phyloP scores from a whole-genome alignment of 2,888 invertebrate species.

The Cephus rjabovi region DNA sequence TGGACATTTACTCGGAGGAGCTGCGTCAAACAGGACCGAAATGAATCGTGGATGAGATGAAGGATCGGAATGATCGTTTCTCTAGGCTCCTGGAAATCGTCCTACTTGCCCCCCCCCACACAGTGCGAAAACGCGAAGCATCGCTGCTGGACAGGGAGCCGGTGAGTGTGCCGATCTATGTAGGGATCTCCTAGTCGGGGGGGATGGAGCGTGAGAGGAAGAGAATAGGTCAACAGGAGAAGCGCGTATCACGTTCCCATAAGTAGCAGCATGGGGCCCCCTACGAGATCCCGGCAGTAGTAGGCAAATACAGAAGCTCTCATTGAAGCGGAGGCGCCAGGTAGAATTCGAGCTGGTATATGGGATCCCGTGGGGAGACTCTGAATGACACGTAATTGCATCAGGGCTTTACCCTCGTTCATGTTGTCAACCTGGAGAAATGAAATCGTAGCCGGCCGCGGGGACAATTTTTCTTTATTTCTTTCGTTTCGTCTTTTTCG shows the following conservation, averaged over 20 bases:
- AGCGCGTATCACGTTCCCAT: conserved; percentile 56
- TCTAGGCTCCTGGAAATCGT: no score
- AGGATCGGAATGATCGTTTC: no score
- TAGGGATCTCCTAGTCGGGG: not conserved
- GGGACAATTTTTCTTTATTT: no score
- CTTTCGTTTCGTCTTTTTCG: no score
- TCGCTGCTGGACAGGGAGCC: no score
- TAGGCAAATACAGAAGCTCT: not conserved
- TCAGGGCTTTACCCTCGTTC: conserved; percentile 22
- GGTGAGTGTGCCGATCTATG: not conserved
- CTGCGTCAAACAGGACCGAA: no score
- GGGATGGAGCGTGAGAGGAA: not conserved
- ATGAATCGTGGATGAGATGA: no score
- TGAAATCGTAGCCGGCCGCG: not conserved
- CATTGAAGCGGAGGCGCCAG: conserved; percentile 41
- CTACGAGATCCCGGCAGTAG: conserved; percentile 14
- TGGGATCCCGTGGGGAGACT: conserved; percentile 38
- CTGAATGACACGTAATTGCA: conserved; percentile 49
- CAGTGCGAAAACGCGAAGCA: not conserved
- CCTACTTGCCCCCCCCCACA: not conserved
- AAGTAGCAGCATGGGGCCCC: conserved; percentile 47
- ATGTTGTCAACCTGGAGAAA: not conserved
- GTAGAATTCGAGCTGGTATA: conserved; percentile 33
- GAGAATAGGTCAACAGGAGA: conserved; percentile 20
- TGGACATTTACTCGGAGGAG: no score